Conservation (phyloP, 2,113 vertebrate genomes). For the Oxyruncus cristatus region DNA sequence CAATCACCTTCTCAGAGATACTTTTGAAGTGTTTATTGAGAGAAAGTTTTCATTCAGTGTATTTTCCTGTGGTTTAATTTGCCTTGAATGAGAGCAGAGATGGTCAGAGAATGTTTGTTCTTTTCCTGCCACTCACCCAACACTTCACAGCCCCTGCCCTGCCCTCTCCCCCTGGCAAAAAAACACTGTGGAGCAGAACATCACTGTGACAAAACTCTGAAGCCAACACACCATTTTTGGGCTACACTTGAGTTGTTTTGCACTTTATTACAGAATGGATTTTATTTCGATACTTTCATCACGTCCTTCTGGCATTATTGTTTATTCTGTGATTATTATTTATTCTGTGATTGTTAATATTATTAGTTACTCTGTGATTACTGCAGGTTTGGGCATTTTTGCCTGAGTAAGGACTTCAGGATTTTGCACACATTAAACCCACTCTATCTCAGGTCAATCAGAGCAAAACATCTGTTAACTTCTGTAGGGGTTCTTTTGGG, state of each 20-base stretch:
- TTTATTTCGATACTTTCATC: neutral
- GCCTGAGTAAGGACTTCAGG: neutral
- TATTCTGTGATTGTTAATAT: neutral
- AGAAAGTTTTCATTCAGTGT: slow-evolving; percentile 6
- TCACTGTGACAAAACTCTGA: neutral
- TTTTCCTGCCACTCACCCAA: neutral
- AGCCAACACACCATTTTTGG: neutral
- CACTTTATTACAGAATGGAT: neutral
- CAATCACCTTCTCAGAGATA: slow-evolving; percentile 23
- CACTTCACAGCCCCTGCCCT: neutral
- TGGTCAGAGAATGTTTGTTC: neutral
- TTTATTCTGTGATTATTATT: neutral
- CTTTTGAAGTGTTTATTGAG: slow-evolving; percentile 45
- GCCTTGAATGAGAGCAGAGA: neutral
- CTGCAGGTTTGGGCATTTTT: neutral
- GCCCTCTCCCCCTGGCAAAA: neutral
- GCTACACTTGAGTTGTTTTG: neutral
- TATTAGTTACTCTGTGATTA: neutral
- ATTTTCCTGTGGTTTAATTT: neutral
- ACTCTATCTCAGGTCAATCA: neutral
- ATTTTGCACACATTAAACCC: neutral
- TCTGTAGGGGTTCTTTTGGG: neutral
- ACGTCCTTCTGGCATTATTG: neutral
- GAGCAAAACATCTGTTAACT: neutral
- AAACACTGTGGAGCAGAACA: neutral